Evolutionary conservation across 2,888 invertebrate species (phyloP), one percentile per base, ranked within the genome.

Genomic region (Stegophylla sp.): DNA sequence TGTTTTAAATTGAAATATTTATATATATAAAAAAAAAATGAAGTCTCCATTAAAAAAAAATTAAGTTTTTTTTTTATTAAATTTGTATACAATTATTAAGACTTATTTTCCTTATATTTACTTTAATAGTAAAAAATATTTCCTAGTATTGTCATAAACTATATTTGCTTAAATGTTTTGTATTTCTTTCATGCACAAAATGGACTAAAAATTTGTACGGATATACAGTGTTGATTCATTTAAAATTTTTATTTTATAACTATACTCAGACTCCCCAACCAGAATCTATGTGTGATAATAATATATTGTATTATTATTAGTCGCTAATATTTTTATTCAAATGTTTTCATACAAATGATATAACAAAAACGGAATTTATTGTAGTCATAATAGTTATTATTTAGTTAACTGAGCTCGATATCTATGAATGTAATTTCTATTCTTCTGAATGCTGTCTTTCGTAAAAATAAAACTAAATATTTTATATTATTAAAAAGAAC

Each of bases 401-500:
- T 69, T 76, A 64, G 17, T 23, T 72, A 53, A 66, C 10, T n/a
- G 45, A 61, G 34, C 20, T 45, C 3, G 3, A 74, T 9, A 59
- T 61, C 10, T 71, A 23, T 63, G 48, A 63, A 34, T 69, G 23
- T 26, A 51, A 71, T 41, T 23, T 69, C 26, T 53, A 3, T 69
- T 79, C 71, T 79, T 79, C 79, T 51, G 51, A 79, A 61, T 48
- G 28, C 71, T 79, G 79, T 79, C 61, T 79, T 71, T 61, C 45
- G n/a, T 51, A 43, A 66, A 34, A 76, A 3, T 51, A 41, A 23
- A 66, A 64, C 28, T 41, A 28, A 45, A 66, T 1, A 45, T n/a
- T 59, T 59, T n/a, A 74, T 56, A 59, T 59, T 67, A 43, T 43
- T 56, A 34, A 12, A 43, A 48, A 53, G 20, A 45, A 67, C 5